These are phyloP conservation scores for Hassar affinis DNA, from an alignment of 2,113 vertebrate genomes.

Conservation along the genomic window DNA sequence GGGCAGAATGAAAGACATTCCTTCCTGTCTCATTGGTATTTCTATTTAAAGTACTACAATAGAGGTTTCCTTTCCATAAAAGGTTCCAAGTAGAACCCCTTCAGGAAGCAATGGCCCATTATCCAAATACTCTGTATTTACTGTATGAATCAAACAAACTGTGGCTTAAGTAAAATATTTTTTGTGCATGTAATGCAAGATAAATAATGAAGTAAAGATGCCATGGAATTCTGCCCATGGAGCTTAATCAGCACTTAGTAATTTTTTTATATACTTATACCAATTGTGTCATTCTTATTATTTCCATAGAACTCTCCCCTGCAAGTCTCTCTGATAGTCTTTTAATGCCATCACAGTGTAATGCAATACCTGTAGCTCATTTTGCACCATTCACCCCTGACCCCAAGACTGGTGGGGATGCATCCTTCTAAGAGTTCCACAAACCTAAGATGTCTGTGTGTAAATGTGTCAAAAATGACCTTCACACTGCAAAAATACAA, in stretches of 20 bases:
- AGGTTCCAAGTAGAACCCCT: not conserved
- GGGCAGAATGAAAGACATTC: not conserved
- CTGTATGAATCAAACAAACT: not conserved
- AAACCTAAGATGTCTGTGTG: not conserved
- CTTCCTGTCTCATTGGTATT: not conserved
- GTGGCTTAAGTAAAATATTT: not conserved
- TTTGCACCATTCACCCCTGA: constrained; percentile 3
- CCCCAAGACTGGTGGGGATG: not conserved
- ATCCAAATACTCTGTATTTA: not conserved
- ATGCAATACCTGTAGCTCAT: not conserved
- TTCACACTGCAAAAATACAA: not conserved
- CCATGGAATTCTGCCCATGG: not conserved
- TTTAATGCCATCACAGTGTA: too few species aligned
- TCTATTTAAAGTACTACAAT: not conserved
- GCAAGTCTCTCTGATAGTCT: too few species aligned
- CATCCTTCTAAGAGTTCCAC: not conserved
- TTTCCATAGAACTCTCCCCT: too few species aligned
- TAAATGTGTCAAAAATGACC: not conserved
- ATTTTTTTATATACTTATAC: not conserved
- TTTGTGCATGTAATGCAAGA: not conserved
- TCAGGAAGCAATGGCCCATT: not conserved
- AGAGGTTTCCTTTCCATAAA: not conserved
- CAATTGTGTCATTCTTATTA: too few species aligned
- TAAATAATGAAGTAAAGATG: not conserved
- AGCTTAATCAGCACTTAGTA: not conserved